Conservation (phyloP, 2,888 invertebrate genomes). For the Idaea aversata region DNA sequence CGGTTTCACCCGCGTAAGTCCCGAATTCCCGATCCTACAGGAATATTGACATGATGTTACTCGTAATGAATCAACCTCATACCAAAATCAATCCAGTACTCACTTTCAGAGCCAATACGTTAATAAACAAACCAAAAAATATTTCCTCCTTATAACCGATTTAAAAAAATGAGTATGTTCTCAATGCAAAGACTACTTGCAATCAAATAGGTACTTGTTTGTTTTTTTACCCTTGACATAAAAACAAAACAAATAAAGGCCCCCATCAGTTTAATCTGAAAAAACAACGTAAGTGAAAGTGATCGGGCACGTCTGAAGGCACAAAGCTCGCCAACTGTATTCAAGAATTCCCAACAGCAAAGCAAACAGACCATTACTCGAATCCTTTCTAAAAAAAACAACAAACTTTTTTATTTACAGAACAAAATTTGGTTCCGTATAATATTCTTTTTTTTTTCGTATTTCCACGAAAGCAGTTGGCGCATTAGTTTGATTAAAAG, state of each 20-base stretch:
- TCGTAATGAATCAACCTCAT: no score
- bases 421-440: conserved; percentile 9
- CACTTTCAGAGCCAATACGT: no score
- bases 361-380: conserved; percentile 29
- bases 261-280: neutral
- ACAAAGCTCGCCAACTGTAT: conserved; percentile 21
- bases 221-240: neutral
- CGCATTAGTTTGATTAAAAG: neutral
- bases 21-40: no score
- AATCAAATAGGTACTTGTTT: neutral
- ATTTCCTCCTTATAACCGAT: no score
- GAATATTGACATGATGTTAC: no score
- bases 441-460: conserved; percentile 4
- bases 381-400: conserved; percentile 20
- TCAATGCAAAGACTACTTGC: no score
- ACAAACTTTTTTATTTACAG: neutral
- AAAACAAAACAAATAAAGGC: neutral
- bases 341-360: conserved; percentile 24
- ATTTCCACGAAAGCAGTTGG: neutral
- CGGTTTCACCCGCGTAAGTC: no score
- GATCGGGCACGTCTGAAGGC: conserved; percentile 12
- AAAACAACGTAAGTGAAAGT: conserved; percentile 4
- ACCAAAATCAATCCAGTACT: no score
- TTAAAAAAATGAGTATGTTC: no score
- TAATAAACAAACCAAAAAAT: no score